phyloP scores from a whole-genome alignment of 2,888 invertebrate species.

The Macrophya annulata region DNA sequence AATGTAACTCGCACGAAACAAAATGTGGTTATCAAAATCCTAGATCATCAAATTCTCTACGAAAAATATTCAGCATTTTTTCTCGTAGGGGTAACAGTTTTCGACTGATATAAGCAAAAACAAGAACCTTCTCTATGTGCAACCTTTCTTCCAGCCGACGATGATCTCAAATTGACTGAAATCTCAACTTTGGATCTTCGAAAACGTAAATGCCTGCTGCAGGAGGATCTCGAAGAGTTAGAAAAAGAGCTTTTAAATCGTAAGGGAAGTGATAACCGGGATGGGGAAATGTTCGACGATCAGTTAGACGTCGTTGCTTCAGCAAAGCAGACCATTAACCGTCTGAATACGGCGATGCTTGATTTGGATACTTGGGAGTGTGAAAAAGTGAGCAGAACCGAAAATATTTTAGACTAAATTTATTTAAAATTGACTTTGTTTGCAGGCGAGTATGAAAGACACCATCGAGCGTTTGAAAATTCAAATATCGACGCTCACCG shows the following conservation, averaged over 20 bases:
- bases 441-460: conserved; percentile 45
- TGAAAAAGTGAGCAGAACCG: conserved; percentile 38
- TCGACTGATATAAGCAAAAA: background rate
- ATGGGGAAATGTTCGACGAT: background rate
- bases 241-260: conserved; percentile 25
- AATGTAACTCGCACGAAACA: background rate
- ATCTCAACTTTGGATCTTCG: conserved; percentile 32
- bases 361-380: conserved; percentile 50
- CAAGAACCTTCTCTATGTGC: no score
- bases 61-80: background rate
- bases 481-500: conserved; percentile 42
- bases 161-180: background rate
- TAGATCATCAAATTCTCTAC: background rate
- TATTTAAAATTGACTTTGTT: background rate
- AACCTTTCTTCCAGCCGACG: background rate
- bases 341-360: conserved; percentile 53
- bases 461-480: conserved; percentile 49
- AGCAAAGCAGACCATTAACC: conserved; percentile 49
- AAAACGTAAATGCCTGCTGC: conserved; percentile 35
- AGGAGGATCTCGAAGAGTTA: conserved; percentile 46
- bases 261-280: background rate
- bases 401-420: background rate
- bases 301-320: conserved; percentile 32
- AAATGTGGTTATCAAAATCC: background rate
- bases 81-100: background rate